Evolutionary conservation across 2,113 vertebrate genomes (phyloP).

Genomic region (Hassar affinis): DNA sequence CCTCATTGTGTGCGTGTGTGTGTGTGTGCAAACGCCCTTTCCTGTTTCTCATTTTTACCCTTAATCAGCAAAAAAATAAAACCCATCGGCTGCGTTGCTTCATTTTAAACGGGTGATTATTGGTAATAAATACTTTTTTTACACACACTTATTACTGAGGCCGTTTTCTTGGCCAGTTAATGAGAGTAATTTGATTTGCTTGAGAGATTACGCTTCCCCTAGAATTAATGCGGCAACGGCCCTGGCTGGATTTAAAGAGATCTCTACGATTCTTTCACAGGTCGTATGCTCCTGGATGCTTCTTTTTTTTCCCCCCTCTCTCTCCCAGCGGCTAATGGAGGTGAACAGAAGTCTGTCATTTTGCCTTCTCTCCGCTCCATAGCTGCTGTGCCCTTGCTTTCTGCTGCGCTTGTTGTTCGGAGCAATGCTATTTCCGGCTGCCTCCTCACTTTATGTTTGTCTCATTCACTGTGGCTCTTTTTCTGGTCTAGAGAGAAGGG

Average conservation of each 20-base stretch:
- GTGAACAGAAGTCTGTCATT: slow-evolving; percentile 99
- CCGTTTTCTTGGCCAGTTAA: slow-evolving; percentile 97
- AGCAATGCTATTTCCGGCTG: slow-evolving; percentile 52
- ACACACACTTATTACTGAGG: slow-evolving; percentile 95
- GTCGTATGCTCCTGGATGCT: slow-evolving; percentile 95
- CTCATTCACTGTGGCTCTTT: slow-evolving; percentile 47
- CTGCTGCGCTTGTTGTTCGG: slow-evolving; percentile 87
- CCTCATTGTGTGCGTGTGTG: slow-evolving; percentile 61
- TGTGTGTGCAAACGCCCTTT: slow-evolving; percentile 62
- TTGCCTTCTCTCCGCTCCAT: slow-evolving; percentile 73
- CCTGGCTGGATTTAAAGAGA: slow-evolving; percentile 98
- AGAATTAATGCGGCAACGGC: slow-evolving; percentile 99
- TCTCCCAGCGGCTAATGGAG: slow-evolving; percentile 96
- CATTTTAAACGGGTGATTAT: slow-evolving; percentile 88
- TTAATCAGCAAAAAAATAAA: slow-evolving; percentile 79
- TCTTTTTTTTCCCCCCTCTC: slow-evolving; percentile 55
- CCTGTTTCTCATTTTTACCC: slow-evolving; percentile 74
- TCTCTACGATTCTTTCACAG: slow-evolving; percentile 99
- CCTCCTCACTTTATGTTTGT: slow-evolving; percentile 58
- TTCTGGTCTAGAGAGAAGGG: slow-evolving; percentile 42
- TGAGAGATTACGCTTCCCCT: slow-evolving; percentile 96
- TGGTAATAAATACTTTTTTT: slow-evolving; percentile 94
- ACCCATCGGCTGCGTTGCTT: slow-evolving; percentile 68
- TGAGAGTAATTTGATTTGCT: slow-evolving; percentile 99
- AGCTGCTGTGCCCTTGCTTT: slow-evolving; percentile 96